Evolutionary conservation across 2,888 invertebrate species (phyloP), one percentile per base, ranked within the genome.

Genomic region (Chymomyza fuscimana): DNA sequence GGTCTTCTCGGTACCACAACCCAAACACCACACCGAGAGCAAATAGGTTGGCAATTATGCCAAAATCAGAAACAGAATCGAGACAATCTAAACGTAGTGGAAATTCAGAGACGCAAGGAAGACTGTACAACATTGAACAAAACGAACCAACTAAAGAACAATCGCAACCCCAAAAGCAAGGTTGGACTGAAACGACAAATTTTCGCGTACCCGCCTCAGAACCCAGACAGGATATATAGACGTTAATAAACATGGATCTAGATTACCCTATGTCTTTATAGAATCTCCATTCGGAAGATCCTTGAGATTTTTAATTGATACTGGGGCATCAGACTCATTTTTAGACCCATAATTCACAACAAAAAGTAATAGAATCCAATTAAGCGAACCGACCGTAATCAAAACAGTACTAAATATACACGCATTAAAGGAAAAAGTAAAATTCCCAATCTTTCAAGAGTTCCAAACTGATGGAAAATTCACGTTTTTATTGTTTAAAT

Each of bases 261-360:
- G n/a, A 10, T 19, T 61, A n/a, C 46, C 25, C 7, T 56, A 19
- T 29, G 46, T 58, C n/a, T 32, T 58, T 16, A 62, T 36, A 15
- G 5, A n/a, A 16, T 40, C 36, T 50, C 36, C 22, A 22, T 46
- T 62, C 16, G 50, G 50, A 12, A 9, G 50, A 50, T 15, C 15
- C 50, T 50, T 50, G 15, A 50, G 15, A 50, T 50, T 50, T 50
- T 50, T 50, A 50, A 50, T 50, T 50, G 50, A 50, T 15, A 50
- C 50, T 12, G 50, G 50, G 15, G 50, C 50, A 50, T 50, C 50
- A 12, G 15, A 12, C 15, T 50, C 50, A 9, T 50, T 50, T 15
- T 12, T 50, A 50, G 50, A 50, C 15, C 50, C 36, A 52, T 15
- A 72, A 68, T 32, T 51, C 59, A 12, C 36, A 50, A 19, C 65